Percentiles rank a stretch among this genome's conserved stretches.
Evolutionary conservation across 2,888 invertebrate genomes (phyloP).

Genomic region (Aleiodes testaceus): DNA sequence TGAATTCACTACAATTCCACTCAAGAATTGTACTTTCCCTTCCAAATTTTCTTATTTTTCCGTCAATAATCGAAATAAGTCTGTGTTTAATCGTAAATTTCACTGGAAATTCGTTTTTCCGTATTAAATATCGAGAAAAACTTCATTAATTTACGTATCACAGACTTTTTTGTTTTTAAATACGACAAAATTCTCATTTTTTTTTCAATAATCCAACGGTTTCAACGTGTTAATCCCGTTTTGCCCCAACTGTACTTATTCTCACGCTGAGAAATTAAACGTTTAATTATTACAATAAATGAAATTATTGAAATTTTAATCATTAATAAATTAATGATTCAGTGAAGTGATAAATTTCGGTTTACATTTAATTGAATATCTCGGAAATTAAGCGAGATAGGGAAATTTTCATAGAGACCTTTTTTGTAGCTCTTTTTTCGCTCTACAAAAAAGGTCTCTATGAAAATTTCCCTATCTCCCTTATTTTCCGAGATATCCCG

Average conservation of each 20-base stretch:
- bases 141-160: constrained; percentile 1
- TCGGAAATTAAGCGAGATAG: no score
- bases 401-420: no score
- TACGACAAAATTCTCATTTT: constrained; percentile 34
- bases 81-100: constrained; percentile 44
- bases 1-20: constrained; percentile 66
- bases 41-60: constrained; percentile 62
- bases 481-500: no score
- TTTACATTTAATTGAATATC: no score
- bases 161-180: constrained; percentile 5
- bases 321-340: constrained; percentile 6
- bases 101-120: constrained; percentile 25
- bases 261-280: constrained; percentile 60
- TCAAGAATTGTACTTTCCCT: constrained; percentile 67
- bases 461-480: no score
- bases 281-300: constrained; percentile 50
- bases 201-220: constrained; percentile 55
- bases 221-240: constrained; percentile 49
- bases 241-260: constrained; percentile 56
- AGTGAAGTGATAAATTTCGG: no score
- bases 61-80: constrained; percentile 68
- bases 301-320: constrained; percentile 49
- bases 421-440: no score
- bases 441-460: no score
- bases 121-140: constrained; percentile 35